A percentile compares a stretch with the other conserved stretches of the same genome.
Evolutionary conservation across 2,888 invertebrate genomes (phyloP).

Genomic region (Perithous albicinctus): DNA sequence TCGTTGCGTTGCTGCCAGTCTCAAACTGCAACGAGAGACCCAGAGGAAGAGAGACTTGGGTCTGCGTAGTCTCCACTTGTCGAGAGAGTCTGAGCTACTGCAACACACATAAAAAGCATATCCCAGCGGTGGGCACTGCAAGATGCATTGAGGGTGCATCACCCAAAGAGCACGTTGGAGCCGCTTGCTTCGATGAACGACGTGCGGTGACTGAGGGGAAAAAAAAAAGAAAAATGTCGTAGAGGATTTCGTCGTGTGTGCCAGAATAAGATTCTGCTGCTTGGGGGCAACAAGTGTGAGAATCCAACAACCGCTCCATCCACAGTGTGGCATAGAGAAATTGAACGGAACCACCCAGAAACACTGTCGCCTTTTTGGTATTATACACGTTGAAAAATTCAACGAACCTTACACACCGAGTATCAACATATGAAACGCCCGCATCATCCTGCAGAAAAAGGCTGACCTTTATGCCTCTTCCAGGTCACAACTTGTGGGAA

Average conservation of each 20-base stretch:
- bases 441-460: constrained; percentile 22
- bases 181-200: constrained; percentile 52
- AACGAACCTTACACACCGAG: constrained; percentile 30
- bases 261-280: constrained; percentile 29
- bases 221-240: background rate
- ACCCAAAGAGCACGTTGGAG: constrained; percentile 40
- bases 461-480: constrained; percentile 42
- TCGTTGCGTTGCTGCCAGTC: constrained; percentile 20
- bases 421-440: background rate
- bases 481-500: constrained; percentile 51
- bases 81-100: constrained; percentile 33
- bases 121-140: constrained; percentile 25
- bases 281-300: constrained; percentile 70
- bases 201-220: constrained; percentile 33
- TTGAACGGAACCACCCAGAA: constrained; percentile 40
- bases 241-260: constrained; percentile 21
- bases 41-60: constrained; percentile 31
- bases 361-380: constrained; percentile 33
- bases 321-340: constrained; percentile 1
- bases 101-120: constrained; percentile 43
- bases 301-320: constrained; percentile 51
- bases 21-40: constrained; percentile 28
- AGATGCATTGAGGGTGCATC: constrained; percentile 33
- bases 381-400: background rate
- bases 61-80: constrained; percentile 63